Percentiles rank a stretch among this genome's conserved stretches.
Evolutionary conservation across 2,888 invertebrate genomes (phyloP).

Genomic region (Cantharis flavilabris): DNA sequence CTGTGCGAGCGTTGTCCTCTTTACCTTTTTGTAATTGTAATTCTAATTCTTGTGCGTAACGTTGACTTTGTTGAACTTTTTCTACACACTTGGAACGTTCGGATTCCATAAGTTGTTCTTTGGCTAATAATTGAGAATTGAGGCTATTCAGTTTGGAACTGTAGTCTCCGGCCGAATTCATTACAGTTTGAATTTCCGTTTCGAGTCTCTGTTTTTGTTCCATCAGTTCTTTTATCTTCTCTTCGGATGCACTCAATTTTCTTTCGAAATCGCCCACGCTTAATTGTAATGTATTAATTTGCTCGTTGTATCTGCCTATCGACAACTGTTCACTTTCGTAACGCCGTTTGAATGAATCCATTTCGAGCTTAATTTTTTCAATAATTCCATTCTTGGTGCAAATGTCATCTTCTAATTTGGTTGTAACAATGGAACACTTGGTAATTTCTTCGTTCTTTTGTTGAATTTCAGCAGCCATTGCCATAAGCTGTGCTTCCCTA

Average conservation of each 20-base stretch:
- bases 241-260: conserved; percentile 59
- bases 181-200: conserved; percentile 56
- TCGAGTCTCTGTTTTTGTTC: conserved; percentile 62
- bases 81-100: conserved; percentile 38
- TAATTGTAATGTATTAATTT: conserved; percentile 58
- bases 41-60: conserved; percentile 30
- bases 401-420: conserved; percentile 39
- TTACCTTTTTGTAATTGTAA: conserved; percentile 36
- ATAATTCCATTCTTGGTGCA: conserved; percentile 36
- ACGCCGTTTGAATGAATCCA: conserved; percentile 33
- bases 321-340: conserved; percentile 32
- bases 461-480: conserved; percentile 39
- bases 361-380: conserved; percentile 37
- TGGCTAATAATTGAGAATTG: conserved; percentile 40
- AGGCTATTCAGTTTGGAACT: conserved; percentile 42
- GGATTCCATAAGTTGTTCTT: conserved; percentile 38
- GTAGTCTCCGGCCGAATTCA: conserved; percentile 42
- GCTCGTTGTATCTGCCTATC: conserved; percentile 25
- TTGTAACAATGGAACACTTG: conserved; percentile 29
- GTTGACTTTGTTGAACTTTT: conserved; percentile 41
- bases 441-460: conserved; percentile 40
- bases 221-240: conserved; percentile 60
- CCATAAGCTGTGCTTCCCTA: conserved; percentile 37
- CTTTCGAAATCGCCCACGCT: conserved; percentile 63
- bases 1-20: conserved; percentile 37